Evolutionary conservation across 2,797 vertebrate genomes (phyloP), one percentile per base, ranked within the genome.

Genomic region (Muscicapa comitata): DNA sequence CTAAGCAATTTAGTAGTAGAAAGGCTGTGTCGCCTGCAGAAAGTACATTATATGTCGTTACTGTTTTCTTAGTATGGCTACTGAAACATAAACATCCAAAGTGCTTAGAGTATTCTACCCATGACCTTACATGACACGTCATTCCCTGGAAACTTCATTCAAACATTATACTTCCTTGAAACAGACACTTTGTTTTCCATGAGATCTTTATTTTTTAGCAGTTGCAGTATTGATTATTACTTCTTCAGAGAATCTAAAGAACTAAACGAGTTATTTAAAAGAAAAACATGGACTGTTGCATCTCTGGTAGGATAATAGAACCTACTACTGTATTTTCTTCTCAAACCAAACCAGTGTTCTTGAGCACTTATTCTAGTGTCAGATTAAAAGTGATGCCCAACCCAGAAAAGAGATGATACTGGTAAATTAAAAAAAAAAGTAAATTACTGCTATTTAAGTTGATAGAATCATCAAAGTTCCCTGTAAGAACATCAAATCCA

Each of bases 1-100:
- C 98, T 99, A 88, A 99, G 98, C 14, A 98, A 88, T 97, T 99
- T 99, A 2, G 99, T 99, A 90, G 98, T 98, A n/a, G 99, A 99
- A 62, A 99, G 98, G 86, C 99, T 99, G 78, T 99, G 98, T 88
- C 99, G 97, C 96, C 99, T 99, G 95, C 23, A 74, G 90, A 73
- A 91, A 84, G 72, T 43, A 74, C 13, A 88, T 92, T 8, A 11
- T 11, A 67, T 40, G 29, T 42, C 61, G n/a, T 37, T 68, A 79
- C 13, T 28, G 12, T 31, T 89, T 79, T 21, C 50, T 42, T 57
- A 43, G 45, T 31, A 42, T 13, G 6, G 13, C 38, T 78, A 77
- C 42, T 40, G 40, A 80, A 85, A 54, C 40, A 54, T 31, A 45
- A 78, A 68, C 29, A 42, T 45, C 24, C 20, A 33, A 75, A 55